Evolutionary conservation across 1,140 invertebrate genomes (phyloP).

Genomic region (Tetraneura akinire): DNA sequence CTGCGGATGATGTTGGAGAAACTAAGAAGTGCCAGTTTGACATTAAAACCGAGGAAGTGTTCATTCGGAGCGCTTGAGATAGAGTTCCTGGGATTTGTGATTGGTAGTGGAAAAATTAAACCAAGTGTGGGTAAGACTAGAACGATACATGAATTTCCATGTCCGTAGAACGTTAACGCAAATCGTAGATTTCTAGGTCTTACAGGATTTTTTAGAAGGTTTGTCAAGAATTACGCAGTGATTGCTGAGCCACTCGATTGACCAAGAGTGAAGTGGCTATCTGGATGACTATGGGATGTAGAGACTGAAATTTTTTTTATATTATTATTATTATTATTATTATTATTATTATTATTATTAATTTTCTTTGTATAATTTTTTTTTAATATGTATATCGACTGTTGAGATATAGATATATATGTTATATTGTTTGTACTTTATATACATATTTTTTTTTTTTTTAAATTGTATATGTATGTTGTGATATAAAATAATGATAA

Average conservation of each 20-base stretch:
- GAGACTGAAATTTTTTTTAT: too few relatives aligned
- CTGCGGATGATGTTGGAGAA: not conserved
- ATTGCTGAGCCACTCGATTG: constrained; percentile 55
- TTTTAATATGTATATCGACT: too few relatives aligned
- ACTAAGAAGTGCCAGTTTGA: not conserved
- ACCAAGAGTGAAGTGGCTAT: too few relatives aligned
- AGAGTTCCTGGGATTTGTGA: constrained; percentile 32
- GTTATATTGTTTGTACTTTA: too few relatives aligned
- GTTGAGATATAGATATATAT: too few relatives aligned
- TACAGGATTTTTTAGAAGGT: constrained; percentile 56
- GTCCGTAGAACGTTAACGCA: not conserved
- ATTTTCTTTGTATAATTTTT: too few relatives aligned
- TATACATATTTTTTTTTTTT: too few relatives aligned
- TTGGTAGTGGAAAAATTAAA: not conserved
- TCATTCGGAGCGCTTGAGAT: not conserved
- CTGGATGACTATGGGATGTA: too few relatives aligned
- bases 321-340: too few relatives aligned
- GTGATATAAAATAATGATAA: too few relatives aligned
- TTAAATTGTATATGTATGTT: too few relatives aligned
- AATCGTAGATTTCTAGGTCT: constrained; percentile 55
- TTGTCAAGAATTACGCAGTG: constrained; percentile 54
- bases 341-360: too few relatives aligned
- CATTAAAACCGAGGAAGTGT: constrained; percentile 25
- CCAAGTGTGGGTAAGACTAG: constrained; percentile 1
- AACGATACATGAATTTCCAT: not conserved